Evolutionary conservation across 2,113 vertebrate genomes (phyloP), one percentile per base, ranked within the genome.

Genomic region (Scomber japonicus): DNA sequence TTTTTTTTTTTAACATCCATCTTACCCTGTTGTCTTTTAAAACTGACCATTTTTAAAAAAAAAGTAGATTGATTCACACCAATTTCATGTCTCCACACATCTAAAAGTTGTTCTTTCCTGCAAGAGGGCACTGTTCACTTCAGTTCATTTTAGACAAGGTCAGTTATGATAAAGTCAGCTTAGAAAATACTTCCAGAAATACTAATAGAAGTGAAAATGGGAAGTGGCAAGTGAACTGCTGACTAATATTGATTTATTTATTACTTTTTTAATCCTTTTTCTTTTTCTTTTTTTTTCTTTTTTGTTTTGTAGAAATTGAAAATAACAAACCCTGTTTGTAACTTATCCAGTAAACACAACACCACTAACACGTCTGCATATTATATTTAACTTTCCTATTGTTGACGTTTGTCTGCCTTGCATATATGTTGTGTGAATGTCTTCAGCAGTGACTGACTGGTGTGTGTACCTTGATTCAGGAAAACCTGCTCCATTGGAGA

Each of bases 401-500:
- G 4, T n/a, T 17, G 8, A 81, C 19, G 13, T 21, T 66, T 55
- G 2, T 14, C 2, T 27, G 24, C 24, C 62, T 40, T 40, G 35
- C 9, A 7, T 9, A 40, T 40, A 40, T 45, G 19, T 30, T 7
- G 16, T n/a, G 14, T 31, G 15, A 40, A n/a, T 31, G n/a, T 61
- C 12, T 61, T 10, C 2, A 51, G 12, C 15, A 30, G 51, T 44
- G 31, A 67, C 81, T 90, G 64, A 82, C 67, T 57, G 53, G 3
- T 45, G 2, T 87, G 80, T 93, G 79, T 80, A 66, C 48, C 40
- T 81, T 80, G 62, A 72, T 88, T 66, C 90, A 99, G 98, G 88
- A 90, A 99, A 95, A 93, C 98, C 97, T 49, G 98, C 98, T 71
- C 98, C 98, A 51, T 91, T 99, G 90, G 97, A 98, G 95, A 99